Base-by-base conservation (phyloP, 2,888 invertebrate genomes). In the Carcina quercana region DNA sequence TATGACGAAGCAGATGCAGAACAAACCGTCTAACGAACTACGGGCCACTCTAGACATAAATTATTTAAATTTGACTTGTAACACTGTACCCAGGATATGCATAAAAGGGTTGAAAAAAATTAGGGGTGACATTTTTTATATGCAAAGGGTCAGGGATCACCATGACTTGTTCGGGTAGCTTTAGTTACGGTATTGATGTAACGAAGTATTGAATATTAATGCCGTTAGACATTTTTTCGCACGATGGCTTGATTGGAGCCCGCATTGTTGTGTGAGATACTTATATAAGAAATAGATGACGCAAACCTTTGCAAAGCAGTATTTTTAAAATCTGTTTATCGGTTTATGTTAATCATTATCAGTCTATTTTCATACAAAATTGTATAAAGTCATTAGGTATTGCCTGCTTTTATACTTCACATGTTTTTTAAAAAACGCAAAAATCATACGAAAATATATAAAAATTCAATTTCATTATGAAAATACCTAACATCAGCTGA, bases 31-130 rank as follows among this genome's bases (percentile, higher is more conserved):
- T 63, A 68, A 66, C 67, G 61, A 75, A 70, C 62, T 54, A 38
- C 41, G 62, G 59, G 53, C 64, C 54, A 59, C 52, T 44, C 39
- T 37, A 53, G 56, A 67, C 74, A 82, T 83, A 80, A 83, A 82
- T 83, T 79, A 83, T 80, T 82, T 73, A 80, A 83, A 82, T 83
- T 65, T 80, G 78, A 79, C 76, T 80, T 70, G 82, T 82, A 80
- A 83, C 62, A 68, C 59, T 70, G 75, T 64, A 74, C 63, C 76
- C 73, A 67, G 71, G 75, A 79, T 82, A 82, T 80, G 79, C 75
- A 78, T 74, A 78, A 78, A 78, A 79, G 79, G 82, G 79, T 78
- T 78, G 51, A 51, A 68, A 79, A 72, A 79, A 80, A 66, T 47
- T 53, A 59, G 60, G 71, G 78, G 80, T 74, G 68, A 67, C 56